Conservation (phyloP, 2,113 vertebrate genomes). For the Corythornis vintsioides region DNA sequence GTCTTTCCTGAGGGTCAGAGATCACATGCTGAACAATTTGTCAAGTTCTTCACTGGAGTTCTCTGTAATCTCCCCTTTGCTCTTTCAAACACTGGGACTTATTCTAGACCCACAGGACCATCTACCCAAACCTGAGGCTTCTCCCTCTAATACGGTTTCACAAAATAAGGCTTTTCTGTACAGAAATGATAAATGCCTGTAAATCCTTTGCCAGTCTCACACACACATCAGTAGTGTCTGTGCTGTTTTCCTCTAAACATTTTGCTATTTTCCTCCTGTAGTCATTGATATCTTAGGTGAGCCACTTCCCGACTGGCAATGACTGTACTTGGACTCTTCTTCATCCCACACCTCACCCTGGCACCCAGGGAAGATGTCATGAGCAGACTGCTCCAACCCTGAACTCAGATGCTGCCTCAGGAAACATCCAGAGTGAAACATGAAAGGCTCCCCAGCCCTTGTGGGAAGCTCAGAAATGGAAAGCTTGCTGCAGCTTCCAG, state of each 20-base stretch:
- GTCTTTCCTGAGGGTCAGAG: not conserved
- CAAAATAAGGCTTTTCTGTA: conserved; percentile 14
- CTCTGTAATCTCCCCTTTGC: not conserved
- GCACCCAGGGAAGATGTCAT: not conserved
- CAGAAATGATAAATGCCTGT: not conserved
- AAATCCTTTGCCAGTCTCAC: not conserved
- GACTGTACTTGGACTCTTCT: not conserved
- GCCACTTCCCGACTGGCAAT: not conserved
- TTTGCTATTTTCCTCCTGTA: not conserved
- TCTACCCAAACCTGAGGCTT: not conserved
- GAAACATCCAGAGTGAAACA: not conserved
- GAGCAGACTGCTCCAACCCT: not conserved
- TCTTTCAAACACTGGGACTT: not conserved
- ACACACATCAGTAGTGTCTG: not conserved
- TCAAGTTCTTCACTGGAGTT: not conserved
- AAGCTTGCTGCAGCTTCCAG: not conserved
- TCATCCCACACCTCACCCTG: not conserved
- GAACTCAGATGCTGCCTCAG: not conserved
- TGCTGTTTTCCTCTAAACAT: not conserved
- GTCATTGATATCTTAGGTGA: accelerated
- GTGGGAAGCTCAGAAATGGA: not conserved
- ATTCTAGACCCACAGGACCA: not conserved
- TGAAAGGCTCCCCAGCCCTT: not conserved
- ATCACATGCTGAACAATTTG: not conserved
- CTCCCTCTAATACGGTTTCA: conserved; percentile 11